Percentiles rank a stretch among this genome's conserved stretches.
These are phyloP conservation scores for Lagocephalus sceleratus DNA, from an alignment of 2,797 vertebrate species.

Conservation along the genomic window DNA sequence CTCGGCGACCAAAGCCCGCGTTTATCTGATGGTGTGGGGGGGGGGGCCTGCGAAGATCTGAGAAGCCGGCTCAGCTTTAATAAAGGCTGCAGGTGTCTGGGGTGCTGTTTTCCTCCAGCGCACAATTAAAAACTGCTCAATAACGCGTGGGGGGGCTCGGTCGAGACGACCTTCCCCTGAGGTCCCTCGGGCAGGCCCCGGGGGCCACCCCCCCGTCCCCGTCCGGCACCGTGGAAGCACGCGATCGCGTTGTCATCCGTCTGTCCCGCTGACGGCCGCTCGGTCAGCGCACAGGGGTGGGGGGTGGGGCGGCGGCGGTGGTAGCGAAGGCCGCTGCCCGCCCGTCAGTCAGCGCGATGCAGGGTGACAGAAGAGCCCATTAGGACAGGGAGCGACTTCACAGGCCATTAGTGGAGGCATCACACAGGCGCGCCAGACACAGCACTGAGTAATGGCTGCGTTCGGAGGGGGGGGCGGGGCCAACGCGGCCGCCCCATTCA, in stretches of 20 bases:
- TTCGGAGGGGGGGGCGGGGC: conserved; percentile 21
- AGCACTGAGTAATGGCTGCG: conserved; percentile 61
- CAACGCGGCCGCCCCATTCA: no score
- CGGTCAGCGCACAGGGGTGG: conserved; percentile 40
- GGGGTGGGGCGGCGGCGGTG: conserved; percentile 33
- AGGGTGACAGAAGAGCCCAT: conserved; percentile 78
- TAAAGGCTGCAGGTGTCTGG: no score
- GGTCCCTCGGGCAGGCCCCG: conserved; percentile 49
- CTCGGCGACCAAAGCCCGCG: no score
- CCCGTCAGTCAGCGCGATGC: conserved; percentile 67
- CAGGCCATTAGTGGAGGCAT: conserved; percentile 76
- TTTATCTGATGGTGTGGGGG: no score
- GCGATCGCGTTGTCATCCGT: conserved; percentile 64
- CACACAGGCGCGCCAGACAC: conserved; percentile 53
- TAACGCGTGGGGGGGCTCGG: conserved; percentile 37
- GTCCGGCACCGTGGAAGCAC: conserved; percentile 26
- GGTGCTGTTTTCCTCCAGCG: neutral
- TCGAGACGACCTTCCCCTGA: conserved; percentile 40
- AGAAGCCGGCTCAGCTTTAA: neutral
- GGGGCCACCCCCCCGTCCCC: conserved; percentile 47
- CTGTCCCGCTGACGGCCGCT: conserved; percentile 59
- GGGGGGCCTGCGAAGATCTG: conserved; percentile 7
- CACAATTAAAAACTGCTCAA: conserved; percentile 23
- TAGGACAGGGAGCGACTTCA: conserved; percentile 73
- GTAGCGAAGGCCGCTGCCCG: conserved; percentile 45